A percentile compares a stretch with the other conserved stretches of the same genome.
Evolutionary conservation across 2,113 vertebrate genomes (phyloP).

Genomic region (Lynx canadensis): DNA sequence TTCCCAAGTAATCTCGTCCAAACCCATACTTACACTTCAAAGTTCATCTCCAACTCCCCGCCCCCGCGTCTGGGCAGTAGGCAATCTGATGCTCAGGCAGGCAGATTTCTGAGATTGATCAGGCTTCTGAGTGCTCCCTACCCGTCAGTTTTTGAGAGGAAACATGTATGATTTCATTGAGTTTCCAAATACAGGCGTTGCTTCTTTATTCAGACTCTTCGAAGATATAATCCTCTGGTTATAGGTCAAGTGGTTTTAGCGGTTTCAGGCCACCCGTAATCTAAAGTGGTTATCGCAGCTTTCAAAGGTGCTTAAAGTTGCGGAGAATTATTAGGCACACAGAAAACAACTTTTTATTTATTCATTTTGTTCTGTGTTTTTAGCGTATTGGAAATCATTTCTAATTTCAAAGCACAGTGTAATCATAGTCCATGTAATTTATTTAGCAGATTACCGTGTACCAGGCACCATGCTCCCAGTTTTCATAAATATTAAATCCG

Average conservation of each 20-base stretch:
- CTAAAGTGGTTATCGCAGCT: neutral
- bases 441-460: slow-evolving; percentile 17
- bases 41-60: fast-evolving
- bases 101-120: neutral
- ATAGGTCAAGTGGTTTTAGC: neutral
- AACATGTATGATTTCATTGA: neutral
- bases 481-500: slow-evolving; percentile 45
- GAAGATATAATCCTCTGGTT: neutral
- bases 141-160: neutral
- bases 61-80: fast-evolving
- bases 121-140: neutral
- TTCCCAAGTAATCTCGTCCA: neutral
- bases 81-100: too few species aligned
- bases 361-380: neutral
- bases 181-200: neutral
- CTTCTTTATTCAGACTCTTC: neutral
- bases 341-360: neutral
- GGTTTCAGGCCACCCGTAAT: neutral
- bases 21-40: neutral
- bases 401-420: slow-evolving; percentile 42
- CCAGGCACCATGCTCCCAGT: neutral
- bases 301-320: neutral
- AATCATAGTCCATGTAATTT: slow-evolving; percentile 7
- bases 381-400: neutral
- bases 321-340: neutral